Evolutionary conservation across 2,797 vertebrate species (phyloP), one percentile per base, ranked within the genome.

Genomic region (Sebastes itinus): DNA sequence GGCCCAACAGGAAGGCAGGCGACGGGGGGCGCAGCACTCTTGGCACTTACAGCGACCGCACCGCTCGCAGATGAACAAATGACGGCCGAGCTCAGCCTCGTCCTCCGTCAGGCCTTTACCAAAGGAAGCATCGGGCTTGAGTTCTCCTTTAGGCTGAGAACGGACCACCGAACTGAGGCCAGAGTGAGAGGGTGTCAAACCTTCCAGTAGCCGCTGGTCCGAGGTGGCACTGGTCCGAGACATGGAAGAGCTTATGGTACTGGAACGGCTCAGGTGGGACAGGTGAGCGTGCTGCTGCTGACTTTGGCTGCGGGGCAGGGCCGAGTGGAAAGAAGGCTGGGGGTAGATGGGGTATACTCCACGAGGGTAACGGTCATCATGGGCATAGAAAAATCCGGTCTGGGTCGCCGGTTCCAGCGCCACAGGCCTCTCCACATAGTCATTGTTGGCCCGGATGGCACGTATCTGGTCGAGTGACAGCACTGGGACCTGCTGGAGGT

Each of bases 381-480:
- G 96, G 4, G 94, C 89, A 3, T 96, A 95, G 69, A 97, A 95
- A 11, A 97, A 95, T 85, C 96, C 96, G 10, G 97, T 96, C 90
- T 95, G 95, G 5, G 92, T 54, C 2, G 84, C 81, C 58, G 95
- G 96, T 75, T 96, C 94, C 28, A 96, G 95, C 0, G 90, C 84
- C 46, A 96, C 94, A 0, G 98, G 98, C 23, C 96, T 92, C 11
- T 99, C 98, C 96, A 99, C 97, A 66, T 99, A 99, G 95, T 99
- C 97, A 87, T 99, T 99, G 95, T 93, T 97, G 93, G 97, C 97
- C 22, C 97, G 96, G 92, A 98, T 98, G 90, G 97, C 95, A 52
- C 96, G 97, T 91, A 99, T 98, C 93, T 99, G 97, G 78, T 99
- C 97, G 4, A 99, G 97, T 75, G 98, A 98, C 84, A 99, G 96